Conservation (phyloP, 2,888 invertebrate genomes). For the Ophonus ardosiacus region DNA sequence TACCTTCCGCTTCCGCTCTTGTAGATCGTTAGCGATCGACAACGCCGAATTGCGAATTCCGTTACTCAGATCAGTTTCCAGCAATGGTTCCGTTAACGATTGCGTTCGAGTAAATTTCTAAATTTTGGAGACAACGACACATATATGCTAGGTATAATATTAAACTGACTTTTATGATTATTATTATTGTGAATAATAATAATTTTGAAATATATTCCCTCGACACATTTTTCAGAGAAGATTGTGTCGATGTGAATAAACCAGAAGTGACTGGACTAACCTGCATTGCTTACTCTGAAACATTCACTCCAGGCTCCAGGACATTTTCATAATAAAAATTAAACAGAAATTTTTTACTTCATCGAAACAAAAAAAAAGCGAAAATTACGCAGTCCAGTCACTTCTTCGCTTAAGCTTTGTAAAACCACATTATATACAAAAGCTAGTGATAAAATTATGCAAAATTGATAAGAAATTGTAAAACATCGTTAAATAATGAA, state of each 20-base stretch:
- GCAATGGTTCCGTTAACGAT: conserved; percentile 54
- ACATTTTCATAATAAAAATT: conserved; percentile 36
- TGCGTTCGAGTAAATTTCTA: conserved; percentile 58
- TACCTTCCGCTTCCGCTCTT: conserved; percentile 14
- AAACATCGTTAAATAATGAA: conserved; percentile 81
- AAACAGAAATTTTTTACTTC: conserved; percentile 58
- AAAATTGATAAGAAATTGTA: conserved; percentile 69
- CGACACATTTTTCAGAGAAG: conserved; percentile 45
- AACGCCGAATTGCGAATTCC: conserved; percentile 56
- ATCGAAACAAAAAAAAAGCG: background rate
- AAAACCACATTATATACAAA: conserved; percentile 65
- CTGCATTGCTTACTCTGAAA: conserved; percentile 32
- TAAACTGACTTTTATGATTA: conserved; percentile 62
- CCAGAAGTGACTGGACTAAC: conserved; percentile 47
- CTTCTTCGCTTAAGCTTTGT: conserved; percentile 64
- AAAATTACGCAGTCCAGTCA: conserved; percentile 37
- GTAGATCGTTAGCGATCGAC: conserved; percentile 61
- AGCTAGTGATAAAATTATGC: conserved; percentile 74
- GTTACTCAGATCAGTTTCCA: conserved; percentile 46
- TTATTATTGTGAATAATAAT: conserved; percentile 63
- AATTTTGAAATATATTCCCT: conserved; percentile 48
- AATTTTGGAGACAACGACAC: conserved; percentile 75
- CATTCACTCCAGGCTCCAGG: background rate
- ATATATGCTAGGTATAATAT: conserved; percentile 70
- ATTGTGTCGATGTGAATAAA: conserved; percentile 49